phyloP scores from a whole-genome alignment of 2,888 invertebrate species.

The Meiosimyza platycephala region DNA sequence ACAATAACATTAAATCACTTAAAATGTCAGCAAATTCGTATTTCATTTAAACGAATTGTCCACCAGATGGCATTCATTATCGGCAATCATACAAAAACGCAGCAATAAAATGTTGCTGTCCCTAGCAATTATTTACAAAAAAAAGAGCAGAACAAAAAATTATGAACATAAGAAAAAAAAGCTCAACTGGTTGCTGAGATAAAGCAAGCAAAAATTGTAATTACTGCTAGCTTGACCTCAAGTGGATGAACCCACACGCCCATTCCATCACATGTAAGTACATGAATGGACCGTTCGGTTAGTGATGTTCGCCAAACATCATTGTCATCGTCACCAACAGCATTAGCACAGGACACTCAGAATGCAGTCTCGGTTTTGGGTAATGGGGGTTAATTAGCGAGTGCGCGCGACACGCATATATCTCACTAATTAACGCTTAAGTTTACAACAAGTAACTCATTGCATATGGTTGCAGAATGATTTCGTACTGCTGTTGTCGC shows the following conservation, averaged over 20 bases:
- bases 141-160: constrained; percentile 16
- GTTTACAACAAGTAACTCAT: constrained; percentile 41
- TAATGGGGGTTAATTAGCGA: constrained; percentile 62
- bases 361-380: constrained; percentile 25
- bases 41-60: constrained; percentile 36
- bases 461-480: constrained; percentile 26
- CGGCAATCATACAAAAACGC: constrained; percentile 60
- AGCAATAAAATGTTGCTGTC: constrained; percentile 18
- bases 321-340: constrained; percentile 28
- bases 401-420: constrained; percentile 63
- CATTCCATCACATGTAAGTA: constrained; percentile 47
- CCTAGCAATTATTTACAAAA: constrained; percentile 38
- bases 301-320: constrained; percentile 29
- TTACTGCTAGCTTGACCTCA: constrained; percentile 57
- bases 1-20: constrained; percentile 66
- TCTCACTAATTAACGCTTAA: constrained; percentile 62
- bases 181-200: constrained; percentile 36
- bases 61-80: constrained; percentile 63
- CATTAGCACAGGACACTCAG: constrained; percentile 38
- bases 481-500: background rate
- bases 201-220: constrained; percentile 55
- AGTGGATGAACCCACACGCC: constrained; percentile 51
- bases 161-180: constrained; percentile 28
- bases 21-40: constrained; percentile 57
- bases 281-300: constrained; percentile 34